Base-by-base conservation (phyloP, 2,888 invertebrate species). In the Sphaerophoria rueppellii region DNA sequence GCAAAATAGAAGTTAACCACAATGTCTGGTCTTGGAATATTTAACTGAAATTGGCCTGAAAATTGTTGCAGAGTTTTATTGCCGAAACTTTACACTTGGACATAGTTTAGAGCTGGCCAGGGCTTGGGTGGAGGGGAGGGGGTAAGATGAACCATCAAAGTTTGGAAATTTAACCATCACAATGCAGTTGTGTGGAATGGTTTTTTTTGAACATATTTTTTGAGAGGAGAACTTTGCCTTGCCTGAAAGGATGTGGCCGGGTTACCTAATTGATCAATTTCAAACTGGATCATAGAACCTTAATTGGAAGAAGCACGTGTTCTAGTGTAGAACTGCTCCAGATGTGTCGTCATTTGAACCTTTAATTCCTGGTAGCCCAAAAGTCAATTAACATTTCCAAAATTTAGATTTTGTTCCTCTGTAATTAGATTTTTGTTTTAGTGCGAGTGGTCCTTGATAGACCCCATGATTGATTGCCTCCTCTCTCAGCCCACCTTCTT, bases 1-100 rank as follows among this genome's bases (percentile, higher is more conserved):
- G 40, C 82, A 70, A 82, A 78, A 78, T 58, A 82, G 82, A 79
- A 78, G 69, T 65, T 52, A 79, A 82, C 82, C 78, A 55, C 82
- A 74, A 60, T 37, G 73, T 73, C 82, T 81, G 75, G 75, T 40
- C 69, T 69, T 74, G 58, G 74, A 67, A 69, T 69, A 71, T 81
- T 75, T 71, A 43, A 81, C 46, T 79, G 73, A 46, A 81, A 52
- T 67, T 67, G 70, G 70, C 55, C 70, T 35, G 70, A 57, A 70
- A 70, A 57, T 43, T 58, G 55, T 57, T 70, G 34, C 16, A 32
- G 57, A 57, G 32, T 58, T 70, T 70, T 58, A 58, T 70, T 34
- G 57, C 57, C 46, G 12, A 40, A 58, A 70, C 34, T 52, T 4
- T 67, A 67, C 34, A 50, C 54, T 67, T 67, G 67, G 54, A 67